Evolutionary conservation across 2,888 invertebrate species (phyloP), one percentile per base, ranked within the genome.

Genomic region (Synanthedon andrenaeformis): DNA sequence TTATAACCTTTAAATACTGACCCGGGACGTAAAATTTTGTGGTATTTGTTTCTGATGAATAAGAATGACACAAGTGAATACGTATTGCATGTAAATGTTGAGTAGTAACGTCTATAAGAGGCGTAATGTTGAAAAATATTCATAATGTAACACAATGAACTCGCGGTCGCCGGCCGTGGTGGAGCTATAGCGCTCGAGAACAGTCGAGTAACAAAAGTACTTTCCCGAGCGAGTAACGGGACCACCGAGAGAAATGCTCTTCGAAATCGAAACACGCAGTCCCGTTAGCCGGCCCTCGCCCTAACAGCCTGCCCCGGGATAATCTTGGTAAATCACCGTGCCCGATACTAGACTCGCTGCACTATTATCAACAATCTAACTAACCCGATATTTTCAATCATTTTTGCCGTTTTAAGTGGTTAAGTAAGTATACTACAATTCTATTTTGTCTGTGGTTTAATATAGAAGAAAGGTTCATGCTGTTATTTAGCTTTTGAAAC

Each of bases 181-280:
- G 12, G 10, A 49, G 49, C 49, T 49, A 14, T 14, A 10, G 45
- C 45, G 45, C 14, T 45, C 45, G 45, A n/a, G n/a, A 35, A 35
- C 35, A n/a, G 45, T 14, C 49, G 49, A 49, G 49, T 71, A 78
- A 82, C 82, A 83, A 83, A 82, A 85, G 84, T 86, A 82, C 85
- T 86, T 86, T 86, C 60, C 62, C 85, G 82, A 79, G 71, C 82
- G 76, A 72, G 73, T 88, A 88, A 88, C 88, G 88, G 88, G 79
- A 88, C 73, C 58, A 60, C 62, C 64, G 74, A 79, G 88, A 87
- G 88, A 88, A 88, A 88, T 88, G 87, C 82, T 85, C 86, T 87
- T 88, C 84, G 88, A 88, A 88, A 88, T 82, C 88, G 88, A 88
- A 88, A 88, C 87, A 88, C 75, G 82, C 72, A 67, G 76, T 82